Conservation (phyloP, 2,113 vertebrate species). For the Spea bombifrons region DNA sequence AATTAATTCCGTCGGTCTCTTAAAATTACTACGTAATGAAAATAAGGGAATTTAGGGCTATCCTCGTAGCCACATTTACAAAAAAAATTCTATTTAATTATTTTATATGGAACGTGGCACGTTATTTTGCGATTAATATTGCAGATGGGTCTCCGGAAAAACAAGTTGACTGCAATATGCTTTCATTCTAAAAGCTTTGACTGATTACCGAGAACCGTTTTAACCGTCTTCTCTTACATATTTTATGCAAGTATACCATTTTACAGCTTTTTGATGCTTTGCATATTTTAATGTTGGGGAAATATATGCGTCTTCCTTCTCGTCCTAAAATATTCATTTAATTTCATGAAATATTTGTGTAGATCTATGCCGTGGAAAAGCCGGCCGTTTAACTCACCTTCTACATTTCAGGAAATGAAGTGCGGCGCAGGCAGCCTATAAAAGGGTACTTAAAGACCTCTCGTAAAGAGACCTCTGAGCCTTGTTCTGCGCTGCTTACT, state of each 20-base stretch:
- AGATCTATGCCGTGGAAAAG: constrained; percentile 24
- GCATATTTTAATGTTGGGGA: constrained; percentile 42
- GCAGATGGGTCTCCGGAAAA: too few species aligned
- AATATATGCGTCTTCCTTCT: constrained; percentile 9
- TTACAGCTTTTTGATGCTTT: constrained; percentile 44
- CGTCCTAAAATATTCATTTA: constrained; percentile 34
- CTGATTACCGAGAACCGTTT: constrained; percentile 26
- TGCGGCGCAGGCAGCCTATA: neutral
- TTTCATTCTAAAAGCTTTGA: constrained; percentile 25
- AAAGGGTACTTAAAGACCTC: constrained; percentile 2
- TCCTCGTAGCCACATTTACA: too few species aligned
- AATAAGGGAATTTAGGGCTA: too few species aligned
- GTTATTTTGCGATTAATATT: too few species aligned
- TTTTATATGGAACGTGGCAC: too few species aligned
- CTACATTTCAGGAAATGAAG: neutral
- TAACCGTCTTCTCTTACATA: constrained; percentile 25
- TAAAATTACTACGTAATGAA: too few species aligned
- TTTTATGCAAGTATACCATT: constrained; percentile 37
- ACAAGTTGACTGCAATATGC: too few species aligned
- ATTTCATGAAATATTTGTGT: constrained; percentile 46
- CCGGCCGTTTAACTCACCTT: neutral
- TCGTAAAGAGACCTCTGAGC: constrained; percentile 14
- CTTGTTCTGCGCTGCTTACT: neutral
- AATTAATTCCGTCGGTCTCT: too few species aligned
- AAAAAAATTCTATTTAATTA: too few species aligned